Conservation (phyloP, 2,888 invertebrate species). For the Chrysina gloriosa region DNA sequence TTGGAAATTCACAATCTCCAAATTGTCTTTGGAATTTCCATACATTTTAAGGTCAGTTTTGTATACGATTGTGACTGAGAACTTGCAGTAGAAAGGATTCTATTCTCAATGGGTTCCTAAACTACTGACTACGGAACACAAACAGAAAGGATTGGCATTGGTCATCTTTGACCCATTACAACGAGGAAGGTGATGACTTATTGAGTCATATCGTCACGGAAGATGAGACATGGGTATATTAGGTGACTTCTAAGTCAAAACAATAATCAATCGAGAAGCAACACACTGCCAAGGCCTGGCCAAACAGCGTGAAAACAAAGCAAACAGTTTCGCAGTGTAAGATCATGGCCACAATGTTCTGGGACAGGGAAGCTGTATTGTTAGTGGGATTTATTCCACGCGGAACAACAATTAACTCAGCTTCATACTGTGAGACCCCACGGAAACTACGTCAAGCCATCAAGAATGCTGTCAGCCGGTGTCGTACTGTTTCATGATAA, state of each 20-base stretch:
- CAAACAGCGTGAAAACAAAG: constrained; percentile 11
- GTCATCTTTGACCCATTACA: neutral
- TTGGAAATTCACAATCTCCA: neutral
- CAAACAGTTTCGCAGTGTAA: neutral
- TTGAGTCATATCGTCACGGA: too few relatives aligned
- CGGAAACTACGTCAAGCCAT: neutral
- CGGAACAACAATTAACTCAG: constrained; percentile 3
- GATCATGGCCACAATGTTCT: too few relatives aligned
- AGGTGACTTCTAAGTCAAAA: constrained; percentile 14
- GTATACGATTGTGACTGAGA: neutral
- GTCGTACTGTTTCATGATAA: constrained; percentile 20
- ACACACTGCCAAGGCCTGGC: neutral
- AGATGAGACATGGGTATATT: constrained; percentile 20
- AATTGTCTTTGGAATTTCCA: neutral
- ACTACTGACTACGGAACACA: neutral
- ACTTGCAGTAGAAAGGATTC: neutral
- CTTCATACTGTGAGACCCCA: constrained; percentile 2
- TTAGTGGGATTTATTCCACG: neutral
- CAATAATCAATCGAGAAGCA: constrained; percentile 18
- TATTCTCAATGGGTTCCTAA: constrained; percentile 7
- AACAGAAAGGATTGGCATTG: neutral
- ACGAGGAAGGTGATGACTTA: constrained; percentile 14
- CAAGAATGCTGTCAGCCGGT: neutral
- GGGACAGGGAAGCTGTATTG: neutral
- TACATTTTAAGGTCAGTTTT: neutral